Conservation (phyloP, 2,888 invertebrate genomes). For the Fabriciana adippe region DNA sequence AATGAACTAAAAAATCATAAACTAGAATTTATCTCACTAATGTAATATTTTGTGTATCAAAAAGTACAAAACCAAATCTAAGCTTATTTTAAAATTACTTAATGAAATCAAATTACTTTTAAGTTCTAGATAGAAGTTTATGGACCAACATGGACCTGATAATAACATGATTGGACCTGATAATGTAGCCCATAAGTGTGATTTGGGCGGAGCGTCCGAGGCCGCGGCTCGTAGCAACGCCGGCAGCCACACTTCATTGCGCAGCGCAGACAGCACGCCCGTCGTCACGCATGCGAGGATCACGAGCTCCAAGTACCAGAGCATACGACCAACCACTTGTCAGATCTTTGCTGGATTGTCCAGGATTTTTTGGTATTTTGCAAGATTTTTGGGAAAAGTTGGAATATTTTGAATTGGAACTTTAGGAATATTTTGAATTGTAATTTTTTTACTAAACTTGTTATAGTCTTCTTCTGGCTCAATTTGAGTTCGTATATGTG, state of each 20-base stretch:
- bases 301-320: constrained; percentile 62
- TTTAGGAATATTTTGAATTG: too few relatives aligned
- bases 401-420: too few relatives aligned
- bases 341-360: background rate
- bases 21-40: background rate
- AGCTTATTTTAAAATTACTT: background rate
- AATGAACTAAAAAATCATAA: background rate
- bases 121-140: background rate
- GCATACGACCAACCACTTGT: constrained; percentile 48
- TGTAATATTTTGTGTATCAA: background rate
- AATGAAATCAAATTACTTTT: constrained; percentile 10
- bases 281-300: constrained; percentile 69
- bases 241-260: constrained; percentile 73
- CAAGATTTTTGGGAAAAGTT: too few relatives aligned
- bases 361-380: background rate
- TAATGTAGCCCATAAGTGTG: constrained; percentile 41
- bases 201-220: constrained; percentile 50
- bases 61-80: background rate
- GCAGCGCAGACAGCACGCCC: constrained; percentile 58
- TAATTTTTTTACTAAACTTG: too few relatives aligned
- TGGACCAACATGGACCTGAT: background rate
- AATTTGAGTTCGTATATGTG: too few relatives aligned
- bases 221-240: constrained; percentile 65
- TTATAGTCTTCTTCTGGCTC: too few relatives aligned
- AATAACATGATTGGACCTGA: constrained; percentile 32